Evolutionary conservation across 2,888 invertebrate genomes (phyloP), one percentile per base, ranked within the genome.

Genomic region (Rhingia rostrata): DNA sequence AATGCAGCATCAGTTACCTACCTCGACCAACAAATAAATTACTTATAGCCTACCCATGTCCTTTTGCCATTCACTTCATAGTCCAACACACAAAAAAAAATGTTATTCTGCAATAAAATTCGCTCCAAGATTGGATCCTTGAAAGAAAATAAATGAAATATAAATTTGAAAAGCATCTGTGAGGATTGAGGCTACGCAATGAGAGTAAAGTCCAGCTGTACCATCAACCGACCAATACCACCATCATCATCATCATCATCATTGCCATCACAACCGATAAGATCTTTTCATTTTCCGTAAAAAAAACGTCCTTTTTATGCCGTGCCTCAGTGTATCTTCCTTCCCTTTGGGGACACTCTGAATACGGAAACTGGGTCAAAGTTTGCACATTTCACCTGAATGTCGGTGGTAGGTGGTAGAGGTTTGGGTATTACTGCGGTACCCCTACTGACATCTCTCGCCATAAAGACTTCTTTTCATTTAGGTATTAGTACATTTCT

Each of bases 151-250:
- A 78, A 67, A 75, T 67, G 75, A 77, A 77, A 82, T 75, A 82
- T 82, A 82, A 83, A 84, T 84, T 84, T 84, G 64, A 80, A 84
- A 84, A 84, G 80, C 84, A 80, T 70, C 84, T 84, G 64, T 54
- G 22, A 22, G 54, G 80, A 84, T 84, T 84, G 84, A 80, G 84
- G 80, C 63, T 74, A 84, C 70, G 80, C 84, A 83, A 78, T 83
- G 78, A 83, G 78, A 79, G 63, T 47, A 53, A 64, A 70, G 47
- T 41, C 64, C 70, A 49, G 12, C 39, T 2, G 22, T 22, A 22
- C 22, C 22, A 22, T 3, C 39, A 9, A 7, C 33, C 47, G 6
- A n/a, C 47, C 14, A 5, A 45, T 14, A 0, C 47, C 45, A 33
- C 33, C 56, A 39, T 60, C 75, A 39, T 53, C 67, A 45, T 51